These are phyloP conservation scores for Holothuria scabra DNA, from an alignment of 53 echinoderm and acorn worm species.

Conservation along the genomic window DNA sequence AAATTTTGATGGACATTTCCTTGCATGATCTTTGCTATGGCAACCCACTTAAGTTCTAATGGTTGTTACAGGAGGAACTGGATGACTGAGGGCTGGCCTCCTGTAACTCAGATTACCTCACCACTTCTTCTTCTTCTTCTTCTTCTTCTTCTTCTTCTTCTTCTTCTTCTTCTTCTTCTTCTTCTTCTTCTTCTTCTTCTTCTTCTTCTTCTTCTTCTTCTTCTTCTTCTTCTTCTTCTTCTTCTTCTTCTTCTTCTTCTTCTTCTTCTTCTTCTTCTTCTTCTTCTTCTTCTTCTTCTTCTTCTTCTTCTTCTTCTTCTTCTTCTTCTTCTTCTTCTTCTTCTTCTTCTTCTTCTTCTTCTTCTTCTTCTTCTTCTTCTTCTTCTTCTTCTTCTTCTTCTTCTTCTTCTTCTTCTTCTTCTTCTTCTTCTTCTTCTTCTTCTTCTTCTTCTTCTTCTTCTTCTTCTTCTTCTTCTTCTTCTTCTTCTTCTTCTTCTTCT, in stretches of 20 bases:
- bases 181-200: slow-evolving; percentile 42
- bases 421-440: slow-evolving; percentile 41
- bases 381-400: slow-evolving; percentile 39
- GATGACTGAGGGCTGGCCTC: no score
- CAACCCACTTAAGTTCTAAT: no score
- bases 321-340: slow-evolving; percentile 40
- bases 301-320: slow-evolving; percentile 42
- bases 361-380: slow-evolving; percentile 32
- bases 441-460: slow-evolving; percentile 40
- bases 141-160: background rate
- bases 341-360: slow-evolving; percentile 36
- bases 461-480: slow-evolving; percentile 40
- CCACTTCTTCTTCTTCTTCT: background rate
- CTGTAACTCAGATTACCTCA: background rate
- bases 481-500: slow-evolving; percentile 42
- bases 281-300: slow-evolving; percentile 40
- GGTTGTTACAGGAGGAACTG: no score
- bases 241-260: slow-evolving; percentile 42
- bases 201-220: slow-evolving; percentile 40
- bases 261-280: slow-evolving; percentile 40
- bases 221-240: slow-evolving; percentile 40
- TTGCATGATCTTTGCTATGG: no score
- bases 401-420: slow-evolving; percentile 39
- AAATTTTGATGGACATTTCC: no score
- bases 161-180: slow-evolving; percentile 29